These are phyloP conservation scores for Urocitellus parryii DNA, from an alignment of 2,113 vertebrate genomes.

Conservation along the genomic window DNA sequence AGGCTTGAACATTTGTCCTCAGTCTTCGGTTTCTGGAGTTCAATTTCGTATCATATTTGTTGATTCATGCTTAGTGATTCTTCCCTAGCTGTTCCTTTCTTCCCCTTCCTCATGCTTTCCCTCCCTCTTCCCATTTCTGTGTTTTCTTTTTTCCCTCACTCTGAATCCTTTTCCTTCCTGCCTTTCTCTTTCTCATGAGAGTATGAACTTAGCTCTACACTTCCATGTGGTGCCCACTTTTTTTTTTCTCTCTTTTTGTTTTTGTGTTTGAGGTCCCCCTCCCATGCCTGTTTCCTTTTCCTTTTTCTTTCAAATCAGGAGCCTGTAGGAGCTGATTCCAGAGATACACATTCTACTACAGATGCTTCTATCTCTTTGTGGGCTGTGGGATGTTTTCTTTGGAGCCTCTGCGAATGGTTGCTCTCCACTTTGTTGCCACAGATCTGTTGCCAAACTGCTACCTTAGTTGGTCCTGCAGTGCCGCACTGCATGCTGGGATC, in stretches of 20 bases:
- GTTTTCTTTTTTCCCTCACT: not conserved
- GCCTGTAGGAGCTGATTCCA: not conserved
- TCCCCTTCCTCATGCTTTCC: not conserved
- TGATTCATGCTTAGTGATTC: conserved; percentile 66
- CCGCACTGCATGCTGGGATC: conserved; percentile 87
- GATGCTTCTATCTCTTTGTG: conserved; percentile 68
- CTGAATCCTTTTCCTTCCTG: conserved; percentile 10
- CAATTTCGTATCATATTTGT: conserved; percentile 70
- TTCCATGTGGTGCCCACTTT: conserved; percentile 76
- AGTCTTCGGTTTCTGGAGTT: conserved; percentile 75
- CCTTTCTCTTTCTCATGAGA: conserved; percentile 59
- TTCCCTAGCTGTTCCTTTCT: conserved; percentile 32
- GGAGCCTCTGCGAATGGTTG: conserved; percentile 70
- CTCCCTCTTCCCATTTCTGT: not conserved
- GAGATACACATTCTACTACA: not conserved
- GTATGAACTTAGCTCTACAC: conserved; percentile 71
- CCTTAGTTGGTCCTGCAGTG: conserved; percentile 81
- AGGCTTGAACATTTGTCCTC: conserved; percentile 58
- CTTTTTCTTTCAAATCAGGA: conserved; percentile 49
- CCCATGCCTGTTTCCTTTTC: not conserved
- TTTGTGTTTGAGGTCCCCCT: not conserved
- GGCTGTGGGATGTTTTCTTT: conserved; percentile 71
- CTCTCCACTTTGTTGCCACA: conserved; percentile 70
- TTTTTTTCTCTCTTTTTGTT: conserved; percentile 48
- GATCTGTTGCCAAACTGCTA: conserved; percentile 77